Evolutionary conservation across 2,797 vertebrate species (phyloP), one percentile per base, ranked within the genome.

Genomic region (Onychomys torridus): DNA sequence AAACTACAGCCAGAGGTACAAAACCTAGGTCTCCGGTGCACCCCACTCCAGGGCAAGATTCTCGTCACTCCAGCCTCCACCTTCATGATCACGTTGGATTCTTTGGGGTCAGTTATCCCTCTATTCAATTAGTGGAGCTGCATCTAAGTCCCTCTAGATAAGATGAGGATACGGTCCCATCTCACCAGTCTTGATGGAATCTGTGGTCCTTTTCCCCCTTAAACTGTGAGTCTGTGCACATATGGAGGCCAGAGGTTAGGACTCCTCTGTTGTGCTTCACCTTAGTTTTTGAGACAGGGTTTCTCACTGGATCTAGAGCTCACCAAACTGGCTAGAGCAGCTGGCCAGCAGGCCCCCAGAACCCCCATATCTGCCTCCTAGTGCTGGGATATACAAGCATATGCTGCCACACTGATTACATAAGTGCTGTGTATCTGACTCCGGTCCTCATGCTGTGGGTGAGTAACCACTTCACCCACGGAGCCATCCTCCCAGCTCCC

Each of bases 11-110:
- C 46, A 67, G 17, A 93, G 10, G 32, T 29, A 27, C 34, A 19
- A 32, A 23, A 23, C 61, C 43, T 21, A 9, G 21, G 4, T 14
- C 14, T 19, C 5, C 1, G 6, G 19, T 14, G 17, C 17, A 0
- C 23, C 69, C n/a, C 1, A 23, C 34, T 49, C 21, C 17, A 5
- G 10, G 49, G 43, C 5, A 61, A 29, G 59, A 13, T 57, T 17
- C 40, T 25, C 59, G 27, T 76, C 23, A 27, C 10, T 71, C 34
- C 27, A 16, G 0, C 12, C 49, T 76, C 61, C 46, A 17, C 37
- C 87, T n/a, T 43, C 4, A 19, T 37, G 43, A 13, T 37, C 71
- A 59, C 2, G 0, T 29, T n/a, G 49, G 52, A 59, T 40, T 43
- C 43, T 52, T 40, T 23, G 3, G 75, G 43, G 46, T 46, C 49